Evolutionary conservation across 2,888 invertebrate genomes (phyloP), one percentile per base, ranked within the genome.

Genomic region (Sarcophaga caerulescens): DNA sequence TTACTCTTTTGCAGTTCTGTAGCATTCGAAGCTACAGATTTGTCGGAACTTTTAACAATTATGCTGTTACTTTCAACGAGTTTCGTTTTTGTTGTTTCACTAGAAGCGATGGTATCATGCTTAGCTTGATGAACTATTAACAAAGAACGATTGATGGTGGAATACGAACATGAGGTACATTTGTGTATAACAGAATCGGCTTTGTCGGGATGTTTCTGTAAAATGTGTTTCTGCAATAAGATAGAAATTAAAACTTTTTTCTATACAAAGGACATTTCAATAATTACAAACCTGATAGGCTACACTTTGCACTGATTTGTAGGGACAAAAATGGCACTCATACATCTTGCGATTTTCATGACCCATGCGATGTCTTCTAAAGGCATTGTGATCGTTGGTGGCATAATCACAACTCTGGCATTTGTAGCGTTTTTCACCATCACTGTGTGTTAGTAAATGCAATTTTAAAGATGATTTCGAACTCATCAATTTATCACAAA

Each of bases 281-380:
- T 45, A 2, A 21, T n/a, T 59, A 78, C 88, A 78, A 82, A 93
- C 94, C 92, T 97, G 96, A 92, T 96, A 96, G 1, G 96, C 95
- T 8, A 96, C 96, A 79, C 97, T 96, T 92, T 97, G 97, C 88
- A 98, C 97, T 89, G 96, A 95, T 14, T 95, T 95, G 92, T 97
- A 97, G 0, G 95, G 94, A 90, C 98, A 98, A 90, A 95, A 95
- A 68, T 95, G 95, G 90, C 98, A 98, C 88, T 95, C 95, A 93
- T 98, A 98, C 0, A 95, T 95, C 89, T 95, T 95, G 71, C 81
- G 87, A 19, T 96, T 96, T 8, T 96, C 95, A 92, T 98, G 97
- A 14, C 95, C 94, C 89, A 90, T 92, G 89, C 96, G 96, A 92
- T 98, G 98, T 2, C 97, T 94, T 35, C 97, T 94, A 88, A 97